Conservation (phyloP, 2,888 invertebrate genomes). For the Gasteruption jaculator region DNA sequence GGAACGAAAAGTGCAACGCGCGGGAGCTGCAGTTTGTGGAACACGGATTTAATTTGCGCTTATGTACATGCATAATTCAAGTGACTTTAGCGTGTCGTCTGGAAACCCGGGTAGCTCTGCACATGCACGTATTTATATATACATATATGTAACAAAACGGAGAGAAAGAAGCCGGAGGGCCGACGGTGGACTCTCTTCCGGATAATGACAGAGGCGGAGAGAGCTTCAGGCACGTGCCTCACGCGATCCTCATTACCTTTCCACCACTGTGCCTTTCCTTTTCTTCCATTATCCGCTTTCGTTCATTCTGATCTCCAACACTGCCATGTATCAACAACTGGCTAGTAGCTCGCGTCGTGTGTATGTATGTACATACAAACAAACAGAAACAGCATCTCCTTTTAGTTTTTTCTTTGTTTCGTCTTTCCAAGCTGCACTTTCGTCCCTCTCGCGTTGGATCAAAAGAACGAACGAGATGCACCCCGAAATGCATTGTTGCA, state of each 20-base stretch:
- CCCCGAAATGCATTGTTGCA: too few species aligned
- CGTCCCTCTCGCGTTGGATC: too few species aligned
- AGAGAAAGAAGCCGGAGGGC: too few species aligned
- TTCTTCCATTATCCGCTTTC: conserved; percentile 16
- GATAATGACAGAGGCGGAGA: conserved; percentile 41
- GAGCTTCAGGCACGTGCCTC: conserved; percentile 46
- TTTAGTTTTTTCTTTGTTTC: too few species aligned
- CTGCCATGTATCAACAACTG: too few species aligned
- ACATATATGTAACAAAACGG: conserved; percentile 33
- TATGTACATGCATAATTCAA: conserved; percentile 17
- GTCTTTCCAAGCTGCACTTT: too few species aligned
- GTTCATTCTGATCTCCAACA: conserved; percentile 15
- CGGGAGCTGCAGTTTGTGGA: too few species aligned
- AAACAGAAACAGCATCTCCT: too few species aligned
- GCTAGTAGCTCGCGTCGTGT: too few species aligned
- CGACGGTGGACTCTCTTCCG: conserved; percentile 36
- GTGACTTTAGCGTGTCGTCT: conserved; percentile 14
- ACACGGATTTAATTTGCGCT: conserved; percentile 27
- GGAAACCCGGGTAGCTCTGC: conserved; percentile 19
- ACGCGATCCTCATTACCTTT: conserved; percentile 46
- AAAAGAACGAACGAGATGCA: too few species aligned
- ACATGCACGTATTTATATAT: conserved; percentile 22
- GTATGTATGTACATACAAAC: too few species aligned
- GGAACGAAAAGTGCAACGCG: too few species aligned
- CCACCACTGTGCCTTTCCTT: conserved; percentile 23